A percentile compares a stretch with the other conserved stretches of the same genome.
These are phyloP conservation scores for Hermaeophaga mercurialis DNA, from an alignment of 2,888 invertebrate species.

Conservation along the genomic window DNA sequence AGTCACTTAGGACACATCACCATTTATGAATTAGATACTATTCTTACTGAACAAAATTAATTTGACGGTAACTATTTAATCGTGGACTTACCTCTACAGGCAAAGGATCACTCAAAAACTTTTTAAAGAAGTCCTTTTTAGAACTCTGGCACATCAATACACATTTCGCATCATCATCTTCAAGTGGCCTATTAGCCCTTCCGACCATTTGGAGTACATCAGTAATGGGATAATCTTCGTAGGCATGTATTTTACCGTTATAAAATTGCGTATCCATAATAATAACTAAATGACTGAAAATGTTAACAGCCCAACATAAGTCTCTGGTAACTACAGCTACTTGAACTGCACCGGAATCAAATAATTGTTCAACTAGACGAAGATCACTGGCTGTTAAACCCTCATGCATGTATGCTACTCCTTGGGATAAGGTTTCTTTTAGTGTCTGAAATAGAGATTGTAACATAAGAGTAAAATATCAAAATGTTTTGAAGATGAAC, in stretches of 20 bases:
- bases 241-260: constrained; percentile 81
- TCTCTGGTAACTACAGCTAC: constrained; percentile 91
- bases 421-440: constrained; percentile 89
- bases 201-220: constrained; percentile 99
- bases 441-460: constrained; percentile 64
- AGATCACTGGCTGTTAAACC: constrained; percentile 86
- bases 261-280: constrained; percentile 96
- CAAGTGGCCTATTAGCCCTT: constrained; percentile 88
- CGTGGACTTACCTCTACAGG: constrained; percentile 87
- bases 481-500: too few species aligned
- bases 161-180: constrained; percentile 92
- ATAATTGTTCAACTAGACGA: constrained; percentile 89
- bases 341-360: constrained; percentile 91
- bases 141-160: constrained; percentile 96
- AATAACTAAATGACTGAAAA: constrained; percentile 91
- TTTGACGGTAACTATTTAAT: too few species aligned
- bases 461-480: background rate
- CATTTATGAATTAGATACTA: too few species aligned
- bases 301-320: constrained; percentile 90
- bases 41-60: too few species aligned
- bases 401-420: constrained; percentile 97
- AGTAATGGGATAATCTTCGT: constrained; percentile 97
- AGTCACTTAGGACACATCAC: too few species aligned
- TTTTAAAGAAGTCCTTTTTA: constrained; percentile 98
- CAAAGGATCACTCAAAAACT: constrained; percentile 94